Conservation (phyloP, 1,140 invertebrate species). For the Mycetomoellerius zeteki region DNA sequence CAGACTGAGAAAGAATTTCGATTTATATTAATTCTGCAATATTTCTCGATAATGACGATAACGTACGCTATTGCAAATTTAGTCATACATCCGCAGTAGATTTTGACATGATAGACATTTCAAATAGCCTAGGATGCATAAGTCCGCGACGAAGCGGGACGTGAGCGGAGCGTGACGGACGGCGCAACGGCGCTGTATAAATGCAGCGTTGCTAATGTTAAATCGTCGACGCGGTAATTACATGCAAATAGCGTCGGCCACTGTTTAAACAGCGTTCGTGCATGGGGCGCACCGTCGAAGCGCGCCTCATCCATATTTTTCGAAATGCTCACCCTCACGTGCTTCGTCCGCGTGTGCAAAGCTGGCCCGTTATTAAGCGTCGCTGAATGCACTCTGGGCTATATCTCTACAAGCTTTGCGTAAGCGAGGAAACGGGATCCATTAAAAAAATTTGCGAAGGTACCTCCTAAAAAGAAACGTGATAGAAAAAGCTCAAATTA, state of each 20-base stretch:
- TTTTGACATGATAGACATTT: constrained; percentile 43
- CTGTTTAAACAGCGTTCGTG: constrained; percentile 75
- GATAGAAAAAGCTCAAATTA: constrained; percentile 62
- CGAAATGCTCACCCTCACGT: constrained; percentile 56
- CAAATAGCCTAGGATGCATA: constrained; percentile 32
- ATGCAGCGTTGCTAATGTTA: constrained; percentile 80
- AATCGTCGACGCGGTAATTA: constrained; percentile 78
- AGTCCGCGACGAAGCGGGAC: constrained; percentile 68
- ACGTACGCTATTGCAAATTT: not conserved
- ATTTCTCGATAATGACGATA: not conserved
- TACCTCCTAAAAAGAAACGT: constrained; percentile 15
- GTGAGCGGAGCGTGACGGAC: constrained; percentile 70
- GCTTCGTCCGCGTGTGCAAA: constrained; percentile 46
- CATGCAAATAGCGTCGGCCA: constrained; percentile 77
- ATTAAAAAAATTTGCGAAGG: constrained; percentile 49
- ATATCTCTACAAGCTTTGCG: constrained; percentile 35
- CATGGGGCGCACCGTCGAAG: constrained; percentile 61
- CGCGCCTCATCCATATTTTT: constrained; percentile 68
- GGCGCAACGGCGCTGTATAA: constrained; percentile 73
- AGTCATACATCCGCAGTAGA: not conserved
- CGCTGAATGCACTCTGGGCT: constrained; percentile 57
- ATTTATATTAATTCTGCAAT: not conserved
- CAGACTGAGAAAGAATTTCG: not conserved
- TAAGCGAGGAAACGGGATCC: constrained; percentile 51
- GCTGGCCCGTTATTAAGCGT: constrained; percentile 54